These are phyloP conservation scores for Neomorphus geoffroyi DNA, from an alignment of 2,797 vertebrate species.

Conservation along the genomic window DNA sequence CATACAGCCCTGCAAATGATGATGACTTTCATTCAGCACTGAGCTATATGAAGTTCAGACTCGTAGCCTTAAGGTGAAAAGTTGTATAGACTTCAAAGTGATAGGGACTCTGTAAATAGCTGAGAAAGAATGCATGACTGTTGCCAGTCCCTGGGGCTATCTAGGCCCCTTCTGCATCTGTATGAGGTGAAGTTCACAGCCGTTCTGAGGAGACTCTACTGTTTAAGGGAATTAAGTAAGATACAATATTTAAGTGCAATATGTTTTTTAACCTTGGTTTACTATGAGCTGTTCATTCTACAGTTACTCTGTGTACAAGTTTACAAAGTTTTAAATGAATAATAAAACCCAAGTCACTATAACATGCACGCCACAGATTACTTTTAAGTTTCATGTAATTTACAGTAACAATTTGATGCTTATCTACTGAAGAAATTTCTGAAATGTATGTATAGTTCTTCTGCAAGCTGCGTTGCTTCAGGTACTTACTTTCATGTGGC, in stretches of 20 bases:
- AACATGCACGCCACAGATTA: background rate
- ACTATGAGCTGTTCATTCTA: background rate
- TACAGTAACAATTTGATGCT: background rate
- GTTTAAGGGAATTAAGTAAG: background rate
- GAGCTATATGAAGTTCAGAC: background rate
- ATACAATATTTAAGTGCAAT: background rate
- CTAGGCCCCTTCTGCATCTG: background rate
- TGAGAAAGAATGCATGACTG: constrained; percentile 1
- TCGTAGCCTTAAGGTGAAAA: background rate
- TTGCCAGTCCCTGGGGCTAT: background rate
- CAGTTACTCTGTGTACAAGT: background rate
- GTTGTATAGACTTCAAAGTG: background rate
- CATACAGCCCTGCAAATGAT: background rate
- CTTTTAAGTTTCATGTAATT: background rate
- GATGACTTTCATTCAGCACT: background rate
- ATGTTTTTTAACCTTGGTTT: background rate
- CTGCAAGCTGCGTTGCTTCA: background rate
- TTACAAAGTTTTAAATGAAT: background rate
- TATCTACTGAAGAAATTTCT: background rate
- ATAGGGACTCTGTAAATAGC: constrained; percentile 25
- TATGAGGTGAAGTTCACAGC: background rate
- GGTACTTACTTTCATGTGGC: background rate
- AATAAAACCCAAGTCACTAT: background rate
- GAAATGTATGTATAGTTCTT: background rate
- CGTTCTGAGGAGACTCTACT: background rate